Evolutionary conservation across 2,888 invertebrate species (phyloP).

Genomic region (Aplocera efformata): DNA sequence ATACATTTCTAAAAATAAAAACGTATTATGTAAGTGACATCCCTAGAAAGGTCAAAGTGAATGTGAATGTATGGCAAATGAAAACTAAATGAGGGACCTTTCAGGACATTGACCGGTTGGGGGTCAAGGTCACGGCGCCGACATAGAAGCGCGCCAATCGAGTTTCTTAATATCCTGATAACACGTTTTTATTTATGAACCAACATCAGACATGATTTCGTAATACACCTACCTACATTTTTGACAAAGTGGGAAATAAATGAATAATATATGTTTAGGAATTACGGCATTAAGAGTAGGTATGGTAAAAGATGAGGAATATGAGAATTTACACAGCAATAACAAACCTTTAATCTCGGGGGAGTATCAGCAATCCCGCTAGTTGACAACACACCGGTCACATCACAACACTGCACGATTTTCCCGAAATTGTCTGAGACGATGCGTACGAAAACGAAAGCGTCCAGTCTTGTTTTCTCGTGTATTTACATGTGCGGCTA

Average conservation of each 20-base stretch:
- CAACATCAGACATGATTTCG: no score
- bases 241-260: no score
- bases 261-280: no score
- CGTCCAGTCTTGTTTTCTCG: slow-evolving; percentile 38
- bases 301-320: no score
- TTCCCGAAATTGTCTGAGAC: slow-evolving; percentile 25
- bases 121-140: slow-evolving; percentile 40
- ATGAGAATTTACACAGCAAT: slow-evolving; percentile 1
- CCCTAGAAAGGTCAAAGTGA: slow-evolving; percentile 4
- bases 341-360: slow-evolving; percentile 43
- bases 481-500: slow-evolving; percentile 63
- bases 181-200: background rate
- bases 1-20: no score
- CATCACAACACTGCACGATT: slow-evolving; percentile 46
- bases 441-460: slow-evolving; percentile 52
- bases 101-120: slow-evolving; percentile 32
- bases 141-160: slow-evolving; percentile 11
- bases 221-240: no score
- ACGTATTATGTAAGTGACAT: no score
- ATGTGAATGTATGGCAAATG: background rate
- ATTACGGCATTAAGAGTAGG: no score
- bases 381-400: slow-evolving; percentile 22
- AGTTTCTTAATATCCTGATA: background rate
- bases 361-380: slow-evolving; percentile 30
- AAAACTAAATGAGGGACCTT: slow-evolving; percentile 18